Conservation (phyloP, 2,888 invertebrate species). For the Temnothorax ravouxi region DNA sequence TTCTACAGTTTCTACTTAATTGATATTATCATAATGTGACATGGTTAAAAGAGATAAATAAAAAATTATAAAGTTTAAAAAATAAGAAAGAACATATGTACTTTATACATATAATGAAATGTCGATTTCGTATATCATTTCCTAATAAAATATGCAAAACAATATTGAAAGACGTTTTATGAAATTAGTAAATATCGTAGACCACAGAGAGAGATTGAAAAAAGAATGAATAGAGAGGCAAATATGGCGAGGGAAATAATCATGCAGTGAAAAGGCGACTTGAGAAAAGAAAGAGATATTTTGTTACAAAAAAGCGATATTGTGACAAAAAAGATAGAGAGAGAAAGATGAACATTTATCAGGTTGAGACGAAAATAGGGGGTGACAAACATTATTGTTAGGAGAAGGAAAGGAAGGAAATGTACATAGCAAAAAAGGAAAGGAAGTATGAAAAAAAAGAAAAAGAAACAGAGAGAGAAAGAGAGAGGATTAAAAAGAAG, state of each 20-base stretch:
- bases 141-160: not conserved
- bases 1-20: not conserved
- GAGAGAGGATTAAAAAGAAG: not conserved
- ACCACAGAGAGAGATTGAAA: not conserved
- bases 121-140: not conserved
- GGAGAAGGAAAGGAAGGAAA: slow-evolving; percentile 7
- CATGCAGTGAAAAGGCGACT: not conserved
- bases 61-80: not conserved
- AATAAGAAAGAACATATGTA: not conserved
- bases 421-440: not conserved
- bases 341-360: slow-evolving; percentile 3
- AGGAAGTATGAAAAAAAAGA: not conserved
- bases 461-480: slow-evolving; percentile 22
- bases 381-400: slow-evolving; percentile 3
- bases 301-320: not conserved
- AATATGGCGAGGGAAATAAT: not conserved
- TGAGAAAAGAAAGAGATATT: slow-evolving; percentile 12
- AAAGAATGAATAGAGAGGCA: not conserved
- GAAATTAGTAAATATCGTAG: not conserved
- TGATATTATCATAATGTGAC: not conserved
- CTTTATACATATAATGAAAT: not conserved
- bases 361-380: slow-evolving; percentile 26
- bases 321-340: slow-evolving; percentile 5
- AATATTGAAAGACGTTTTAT: not conserved
- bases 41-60: not conserved